These are phyloP conservation scores for Coelopa frigida DNA, from an alignment of 1,140 invertebrate species.

Conservation along the genomic window DNA sequence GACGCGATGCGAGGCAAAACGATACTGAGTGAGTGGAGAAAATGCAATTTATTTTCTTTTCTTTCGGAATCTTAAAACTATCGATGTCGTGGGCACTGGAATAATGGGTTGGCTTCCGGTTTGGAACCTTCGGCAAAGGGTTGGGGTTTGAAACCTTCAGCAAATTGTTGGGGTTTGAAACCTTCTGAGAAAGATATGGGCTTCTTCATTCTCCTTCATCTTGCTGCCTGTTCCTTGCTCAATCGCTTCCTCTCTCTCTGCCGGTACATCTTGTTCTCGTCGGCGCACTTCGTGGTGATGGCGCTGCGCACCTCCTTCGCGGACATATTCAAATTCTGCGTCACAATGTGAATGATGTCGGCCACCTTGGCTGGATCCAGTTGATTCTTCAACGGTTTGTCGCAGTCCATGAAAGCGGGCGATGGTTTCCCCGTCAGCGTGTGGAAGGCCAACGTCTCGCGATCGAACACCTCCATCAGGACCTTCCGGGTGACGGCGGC, in stretches of 20 bases:
- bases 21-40: too few relatives aligned
- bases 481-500: conserved; percentile 42
- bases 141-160: too few relatives aligned
- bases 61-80: too few relatives aligned
- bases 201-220: too few relatives aligned
- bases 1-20: too few relatives aligned
- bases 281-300: conserved; percentile 54
- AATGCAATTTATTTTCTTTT: too few relatives aligned
- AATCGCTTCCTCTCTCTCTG: conserved; percentile 11
- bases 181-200: too few relatives aligned
- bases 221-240: too few relatives aligned
- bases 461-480: conserved; percentile 37
- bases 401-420: conserved; percentile 34
- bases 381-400: conserved; percentile 31
- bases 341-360: conserved; percentile 43
- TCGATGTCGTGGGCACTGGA: too few relatives aligned
- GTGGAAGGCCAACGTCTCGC: conserved; percentile 36
- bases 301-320: conserved; percentile 38
- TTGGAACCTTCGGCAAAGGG: too few relatives aligned
- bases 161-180: too few relatives aligned
- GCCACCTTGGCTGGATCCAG: conserved; percentile 37
- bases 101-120: too few relatives aligned
- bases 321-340: conserved; percentile 25
- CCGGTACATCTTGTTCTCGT: conserved; percentile 52
- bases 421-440: conserved; percentile 45